Evolutionary conservation across 2,888 invertebrate species (phyloP).

Genomic region (Pantelozetes paolii): DNA sequence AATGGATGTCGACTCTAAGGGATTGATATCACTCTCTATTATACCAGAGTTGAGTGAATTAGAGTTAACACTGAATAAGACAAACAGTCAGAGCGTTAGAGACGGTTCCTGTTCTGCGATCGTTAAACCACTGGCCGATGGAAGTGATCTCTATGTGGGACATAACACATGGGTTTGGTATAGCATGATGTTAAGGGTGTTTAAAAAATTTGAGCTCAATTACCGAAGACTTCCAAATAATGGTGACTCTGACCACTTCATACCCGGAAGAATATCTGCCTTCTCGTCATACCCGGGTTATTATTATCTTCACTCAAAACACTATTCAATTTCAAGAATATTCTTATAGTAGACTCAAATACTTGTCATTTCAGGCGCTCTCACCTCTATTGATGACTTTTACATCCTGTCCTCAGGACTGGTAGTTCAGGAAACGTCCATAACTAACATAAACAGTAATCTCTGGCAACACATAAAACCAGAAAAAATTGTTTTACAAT

Average conservation of each 20-base stretch:
- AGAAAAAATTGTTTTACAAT: slow-evolving; percentile 64
- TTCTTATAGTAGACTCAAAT: neutral
- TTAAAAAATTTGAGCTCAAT: slow-evolving; percentile 77
- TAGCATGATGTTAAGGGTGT: slow-evolving; percentile 72
- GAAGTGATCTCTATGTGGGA: slow-evolving; percentile 63
- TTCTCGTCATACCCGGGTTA: slow-evolving; percentile 78
- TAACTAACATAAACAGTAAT: slow-evolving; percentile 67
- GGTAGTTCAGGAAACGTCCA: slow-evolving; percentile 68
- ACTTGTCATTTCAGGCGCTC: slow-evolving; percentile 15
- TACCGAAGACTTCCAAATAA: slow-evolving; percentile 50
- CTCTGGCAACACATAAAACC: slow-evolving; percentile 67
- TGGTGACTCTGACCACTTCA: no score
- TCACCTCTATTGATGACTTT: slow-evolving; percentile 55
- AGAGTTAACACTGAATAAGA: slow-evolving; percentile 53
- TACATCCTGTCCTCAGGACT: slow-evolving; percentile 53
- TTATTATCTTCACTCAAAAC: slow-evolving; percentile 46
- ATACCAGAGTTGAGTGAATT: slow-evolving; percentile 70
- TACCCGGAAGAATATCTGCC: slow-evolving; percentile 65
- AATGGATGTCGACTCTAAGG: slow-evolving; percentile 44
- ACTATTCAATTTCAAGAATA: no score
- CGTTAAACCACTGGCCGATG: slow-evolving; percentile 61
- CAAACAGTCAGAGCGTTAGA: slow-evolving; percentile 51
- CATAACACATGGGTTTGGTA: slow-evolving; percentile 79
- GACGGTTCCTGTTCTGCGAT: slow-evolving; percentile 64
- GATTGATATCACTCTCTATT: slow-evolving; percentile 61